These are phyloP conservation scores for Thunnus albacares DNA, from an alignment of 2,797 vertebrate species.

Conservation along the genomic window DNA sequence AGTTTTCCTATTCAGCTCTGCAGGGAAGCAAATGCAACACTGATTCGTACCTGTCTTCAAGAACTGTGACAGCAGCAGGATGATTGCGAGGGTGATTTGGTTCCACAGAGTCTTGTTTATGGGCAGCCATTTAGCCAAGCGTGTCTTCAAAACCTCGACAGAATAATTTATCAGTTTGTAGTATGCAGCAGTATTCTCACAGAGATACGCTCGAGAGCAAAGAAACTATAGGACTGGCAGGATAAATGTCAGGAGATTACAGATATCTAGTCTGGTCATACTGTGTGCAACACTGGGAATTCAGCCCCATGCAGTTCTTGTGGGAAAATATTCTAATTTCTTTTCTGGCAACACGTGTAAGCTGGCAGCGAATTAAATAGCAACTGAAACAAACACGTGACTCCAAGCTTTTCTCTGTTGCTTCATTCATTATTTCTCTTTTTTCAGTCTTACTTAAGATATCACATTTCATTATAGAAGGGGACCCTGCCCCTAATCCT, in stretches of 20 bases:
- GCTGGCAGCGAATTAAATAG: slow-evolving; percentile 29
- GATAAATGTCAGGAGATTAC: slow-evolving; percentile 59
- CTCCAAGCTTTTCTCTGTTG: slow-evolving; percentile 7
- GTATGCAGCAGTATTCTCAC: slow-evolving; percentile 47
- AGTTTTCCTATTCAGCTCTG: slow-evolving; percentile 40
- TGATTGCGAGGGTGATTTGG: slow-evolving; percentile 63
- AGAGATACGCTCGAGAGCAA: slow-evolving; percentile 47
- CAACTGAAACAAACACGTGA: slow-evolving; percentile 27
- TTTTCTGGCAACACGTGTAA: slow-evolving; percentile 18
- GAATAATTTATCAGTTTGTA: slow-evolving; percentile 67
- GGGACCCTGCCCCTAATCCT: slow-evolving; percentile 45
- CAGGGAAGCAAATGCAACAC: slow-evolving; percentile 40
- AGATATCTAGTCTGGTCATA: slow-evolving; percentile 49
- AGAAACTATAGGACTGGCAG: slow-evolving; percentile 36
- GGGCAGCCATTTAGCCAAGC: slow-evolving; percentile 67
- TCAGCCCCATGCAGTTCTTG: slow-evolving; percentile 23
- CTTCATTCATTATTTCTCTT: slow-evolving; percentile 23
- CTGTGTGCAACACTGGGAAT: slow-evolving; percentile 28
- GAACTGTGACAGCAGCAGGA: slow-evolving; percentile 58
- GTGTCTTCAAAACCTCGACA: slow-evolving; percentile 65
- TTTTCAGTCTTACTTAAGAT: slow-evolving; percentile 33
- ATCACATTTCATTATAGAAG: slow-evolving; percentile 54
- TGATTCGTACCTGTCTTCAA: slow-evolving; percentile 59
- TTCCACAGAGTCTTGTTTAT: slow-evolving; percentile 66
- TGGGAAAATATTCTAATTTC: slow-evolving; percentile 43